phyloP scores from a whole-genome alignment of 2,113 vertebrate genomes.

The Pyrgilauda ruficollis region DNA sequence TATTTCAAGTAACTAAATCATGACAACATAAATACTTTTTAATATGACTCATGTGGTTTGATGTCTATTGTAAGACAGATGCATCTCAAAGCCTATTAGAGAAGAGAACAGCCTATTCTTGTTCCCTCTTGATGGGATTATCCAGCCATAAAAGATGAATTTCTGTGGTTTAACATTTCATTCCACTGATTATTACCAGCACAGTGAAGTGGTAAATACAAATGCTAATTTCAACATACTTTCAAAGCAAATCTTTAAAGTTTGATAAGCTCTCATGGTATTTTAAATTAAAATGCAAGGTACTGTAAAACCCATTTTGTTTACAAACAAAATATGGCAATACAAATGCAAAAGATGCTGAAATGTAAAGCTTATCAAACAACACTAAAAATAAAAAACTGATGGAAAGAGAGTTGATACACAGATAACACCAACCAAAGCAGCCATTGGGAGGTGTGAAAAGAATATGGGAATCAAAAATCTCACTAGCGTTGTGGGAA shows the following conservation, averaged over 20 bases:
- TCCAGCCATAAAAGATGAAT: slow-evolving; percentile 68
- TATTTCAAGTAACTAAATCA: slow-evolving; percentile 53
- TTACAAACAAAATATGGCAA: slow-evolving; percentile 39
- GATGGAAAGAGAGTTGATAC: not conserved
- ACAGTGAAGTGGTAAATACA: slow-evolving; percentile 69
- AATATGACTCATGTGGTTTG: slow-evolving; percentile 33
- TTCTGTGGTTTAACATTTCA: slow-evolving; percentile 58
- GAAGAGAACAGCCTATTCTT: slow-evolving; percentile 26
- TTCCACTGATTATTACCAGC: slow-evolving; percentile 65
- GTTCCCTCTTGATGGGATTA: slow-evolving; percentile 65
- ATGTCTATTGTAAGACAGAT: slow-evolving; percentile 58
- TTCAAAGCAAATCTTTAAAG: slow-evolving; percentile 51
- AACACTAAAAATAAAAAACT: not conserved
- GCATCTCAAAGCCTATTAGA: slow-evolving; percentile 54
- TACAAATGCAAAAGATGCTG: not conserved
- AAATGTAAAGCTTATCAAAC: slow-evolving; percentile 28
- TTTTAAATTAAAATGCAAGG: slow-evolving; percentile 63
- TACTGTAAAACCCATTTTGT: slow-evolving; percentile 47
- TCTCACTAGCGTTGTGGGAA: not conserved
- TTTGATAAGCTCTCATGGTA: slow-evolving; percentile 21
- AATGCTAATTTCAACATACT: slow-evolving; percentile 68
- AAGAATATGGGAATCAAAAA: not conserved
- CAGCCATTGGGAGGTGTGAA: not conserved
- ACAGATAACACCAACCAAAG: not conserved
- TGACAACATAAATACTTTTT: slow-evolving; percentile 48